Evolutionary conservation across 1,140 invertebrate genomes (phyloP).

Genomic region (Hyles euphorbiae): DNA sequence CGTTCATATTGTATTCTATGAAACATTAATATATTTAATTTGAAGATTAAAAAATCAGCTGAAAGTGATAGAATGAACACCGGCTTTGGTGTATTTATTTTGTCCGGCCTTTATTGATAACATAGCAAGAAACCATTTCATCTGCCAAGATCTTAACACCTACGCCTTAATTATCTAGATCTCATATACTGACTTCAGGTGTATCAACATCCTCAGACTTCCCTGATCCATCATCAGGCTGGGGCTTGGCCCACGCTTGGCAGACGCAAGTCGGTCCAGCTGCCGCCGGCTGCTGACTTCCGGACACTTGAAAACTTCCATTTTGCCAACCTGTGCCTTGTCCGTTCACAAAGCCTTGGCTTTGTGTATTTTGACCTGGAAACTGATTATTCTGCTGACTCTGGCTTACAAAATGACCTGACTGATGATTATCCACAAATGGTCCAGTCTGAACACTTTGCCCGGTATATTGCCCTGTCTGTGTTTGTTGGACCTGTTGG

Average conservation of each 20-base stretch:
- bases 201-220: slow-evolving; percentile 33
- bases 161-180: too few relatives aligned
- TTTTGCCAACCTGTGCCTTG: not conserved
- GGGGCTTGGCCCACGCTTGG: slow-evolving; percentile 59
- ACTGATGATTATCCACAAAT: slow-evolving; percentile 17
- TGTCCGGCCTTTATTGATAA: too few relatives aligned
- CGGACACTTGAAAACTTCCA: slow-evolving; percentile 17
- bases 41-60: too few relatives aligned
- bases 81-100: too few relatives aligned
- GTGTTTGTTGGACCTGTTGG: slow-evolving; percentile 7
- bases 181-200: too few relatives aligned
- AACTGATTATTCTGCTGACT: slow-evolving; percentile 7
- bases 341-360: not conserved
- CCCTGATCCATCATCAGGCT: slow-evolving; percentile 24
- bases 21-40: too few relatives aligned
- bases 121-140: too few relatives aligned
- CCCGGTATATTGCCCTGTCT: slow-evolving; percentile 14
- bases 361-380: slow-evolving; percentile 1
- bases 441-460: slow-evolving; percentile 2
- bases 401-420: slow-evolving; percentile 11
- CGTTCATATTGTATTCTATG: too few relatives aligned
- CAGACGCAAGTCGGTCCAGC: slow-evolving; percentile 60
- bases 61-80: too few relatives aligned
- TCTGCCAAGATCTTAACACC: too few relatives aligned
- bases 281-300: slow-evolving; percentile 29